Evolutionary conservation across 2,113 vertebrate species (phyloP), one percentile per base, ranked within the genome.

Genomic region (Stegastes partitus): DNA sequence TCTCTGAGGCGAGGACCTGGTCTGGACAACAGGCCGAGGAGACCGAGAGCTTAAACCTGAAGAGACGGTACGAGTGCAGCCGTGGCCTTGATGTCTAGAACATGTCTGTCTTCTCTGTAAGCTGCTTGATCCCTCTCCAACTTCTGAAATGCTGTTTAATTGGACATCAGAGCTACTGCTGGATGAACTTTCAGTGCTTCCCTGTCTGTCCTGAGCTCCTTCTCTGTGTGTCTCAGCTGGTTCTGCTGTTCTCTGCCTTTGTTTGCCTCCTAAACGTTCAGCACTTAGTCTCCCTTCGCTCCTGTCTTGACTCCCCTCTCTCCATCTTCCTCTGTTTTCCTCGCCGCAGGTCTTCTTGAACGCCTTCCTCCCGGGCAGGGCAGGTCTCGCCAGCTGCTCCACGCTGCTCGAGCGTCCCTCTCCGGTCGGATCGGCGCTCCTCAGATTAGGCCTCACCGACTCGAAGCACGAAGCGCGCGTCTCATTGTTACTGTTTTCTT

Each of bases 331-430:
- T 67, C 69, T 68, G 49, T 54, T 90, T 87, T 96, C 95, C 89
- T 94, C 93, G 77, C 93, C 91, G 66, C 22, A 78, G 63, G 95
- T 93, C 89, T 96, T 95, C 79, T 91, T 94, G 63, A 92, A 91
- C 66, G 79, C 81, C 72, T 91, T 92, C 88, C 93, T 94, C 58
- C 92, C 68, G 22, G 79, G 26, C 45, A 83, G 82, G n/a, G 23
- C 37, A 68, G 91, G 85, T 81, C 91, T 93, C 76, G 73, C 7
- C 81, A 83, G 74, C 72, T 37, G 84, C 19, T 64, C 89, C 50
- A 80, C 89, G 74, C 71, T 82, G 81, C 85, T 90, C 54, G 82
- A 75, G 68, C 75, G 88, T 79, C 63, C 86, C 74, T 93, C 93
- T 57, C 81, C 74, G 45, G 81, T 81, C 76, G 91, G 85, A 42